Evolutionary conservation across 1,140 invertebrate genomes (phyloP).

Genomic region (Orussus abietinus): DNA sequence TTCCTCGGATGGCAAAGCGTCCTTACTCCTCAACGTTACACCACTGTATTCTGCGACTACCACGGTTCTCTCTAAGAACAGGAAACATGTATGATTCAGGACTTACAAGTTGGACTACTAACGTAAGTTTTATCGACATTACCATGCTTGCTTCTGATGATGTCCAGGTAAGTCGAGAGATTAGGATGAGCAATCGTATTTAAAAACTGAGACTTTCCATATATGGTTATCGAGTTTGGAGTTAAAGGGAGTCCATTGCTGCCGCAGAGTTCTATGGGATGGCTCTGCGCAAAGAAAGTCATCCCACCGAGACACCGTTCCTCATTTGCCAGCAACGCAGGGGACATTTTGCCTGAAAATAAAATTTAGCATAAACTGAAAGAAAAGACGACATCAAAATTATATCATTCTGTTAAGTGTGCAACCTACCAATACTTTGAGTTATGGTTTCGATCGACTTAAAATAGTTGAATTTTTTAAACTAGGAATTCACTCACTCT

Average conservation of each 20-base stretch:
- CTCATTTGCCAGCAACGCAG: slow-evolving; percentile 46
- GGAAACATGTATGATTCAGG: slow-evolving; percentile 16
- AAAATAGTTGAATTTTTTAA: too few species aligned
- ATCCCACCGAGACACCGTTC: slow-evolving; percentile 70
- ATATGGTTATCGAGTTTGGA: slow-evolving; percentile 91
- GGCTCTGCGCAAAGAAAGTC: slow-evolving; percentile 86
- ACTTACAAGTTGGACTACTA: slow-evolving; percentile 13
- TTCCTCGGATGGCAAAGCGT: slow-evolving; percentile 50
- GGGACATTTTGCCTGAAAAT: slow-evolving; percentile 37
- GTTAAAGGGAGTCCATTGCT: slow-evolving; percentile 93
- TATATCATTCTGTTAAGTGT: too few species aligned
- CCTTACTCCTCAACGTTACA: slow-evolving; percentile 54
- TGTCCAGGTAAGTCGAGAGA: slow-evolving; percentile 86
- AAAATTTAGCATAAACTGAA: too few species aligned
- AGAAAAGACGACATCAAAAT: too few species aligned
- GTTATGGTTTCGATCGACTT: too few species aligned
- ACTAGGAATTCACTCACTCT: too few species aligned
- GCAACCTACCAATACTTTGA: too few species aligned
- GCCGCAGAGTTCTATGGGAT: slow-evolving; percentile 88
- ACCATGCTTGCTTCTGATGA: slow-evolving; percentile 93
- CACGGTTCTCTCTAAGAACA: slow-evolving; percentile 78
- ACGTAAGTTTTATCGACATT: slow-evolving; percentile 22
- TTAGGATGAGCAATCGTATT: slow-evolving; percentile 76
- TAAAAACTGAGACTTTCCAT: slow-evolving; percentile 81
- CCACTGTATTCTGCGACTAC: slow-evolving; percentile 84